These are phyloP conservation scores for Eubasilissa splendida DNA, from an alignment of 2,888 invertebrate genomes.

Conservation along the genomic window DNA sequence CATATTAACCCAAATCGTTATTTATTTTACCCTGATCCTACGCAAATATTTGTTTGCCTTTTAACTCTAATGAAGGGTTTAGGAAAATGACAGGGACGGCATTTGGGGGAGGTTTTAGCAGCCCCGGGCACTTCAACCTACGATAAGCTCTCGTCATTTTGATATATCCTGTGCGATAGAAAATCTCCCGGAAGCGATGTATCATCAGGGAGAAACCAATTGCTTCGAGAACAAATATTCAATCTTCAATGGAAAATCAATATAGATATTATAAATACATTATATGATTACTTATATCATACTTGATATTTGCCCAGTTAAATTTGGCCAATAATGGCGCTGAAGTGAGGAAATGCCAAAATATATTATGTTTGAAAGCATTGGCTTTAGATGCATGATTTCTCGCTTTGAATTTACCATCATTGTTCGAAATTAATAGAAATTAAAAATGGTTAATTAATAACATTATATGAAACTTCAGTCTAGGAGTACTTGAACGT, in stretches of 20 bases:
- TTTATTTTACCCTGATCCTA: neutral
- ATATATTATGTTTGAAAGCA: too few relatives aligned
- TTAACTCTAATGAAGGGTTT: neutral
- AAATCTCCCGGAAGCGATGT: slow-evolving; percentile 15
- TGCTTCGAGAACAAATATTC: slow-evolving; percentile 13
- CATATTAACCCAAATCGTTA: neutral
- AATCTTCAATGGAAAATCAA: slow-evolving; percentile 6
- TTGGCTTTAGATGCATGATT: too few relatives aligned
- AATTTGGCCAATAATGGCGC: too few relatives aligned
- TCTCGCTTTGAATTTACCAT: too few relatives aligned
- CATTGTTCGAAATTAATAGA: too few relatives aligned
- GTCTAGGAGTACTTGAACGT: too few relatives aligned
- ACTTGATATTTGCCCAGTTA: too few relatives aligned
- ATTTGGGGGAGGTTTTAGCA: slow-evolving; percentile 14
- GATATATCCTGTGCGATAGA: neutral
- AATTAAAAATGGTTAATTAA: too few relatives aligned
- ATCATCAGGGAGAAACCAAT: slow-evolving; percentile 10
- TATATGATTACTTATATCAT: too few relatives aligned
- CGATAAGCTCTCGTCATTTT: slow-evolving; percentile 27
- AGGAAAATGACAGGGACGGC: neutral
- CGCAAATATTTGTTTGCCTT: slow-evolving; percentile 9
- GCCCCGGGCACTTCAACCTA: slow-evolving; percentile 21
- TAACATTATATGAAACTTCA: too few relatives aligned
- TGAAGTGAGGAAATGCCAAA: too few relatives aligned
- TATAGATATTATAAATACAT: neutral